Evolutionary conservation across 2,113 vertebrate genomes (phyloP).

Genomic region (Gambusia affinis): DNA sequence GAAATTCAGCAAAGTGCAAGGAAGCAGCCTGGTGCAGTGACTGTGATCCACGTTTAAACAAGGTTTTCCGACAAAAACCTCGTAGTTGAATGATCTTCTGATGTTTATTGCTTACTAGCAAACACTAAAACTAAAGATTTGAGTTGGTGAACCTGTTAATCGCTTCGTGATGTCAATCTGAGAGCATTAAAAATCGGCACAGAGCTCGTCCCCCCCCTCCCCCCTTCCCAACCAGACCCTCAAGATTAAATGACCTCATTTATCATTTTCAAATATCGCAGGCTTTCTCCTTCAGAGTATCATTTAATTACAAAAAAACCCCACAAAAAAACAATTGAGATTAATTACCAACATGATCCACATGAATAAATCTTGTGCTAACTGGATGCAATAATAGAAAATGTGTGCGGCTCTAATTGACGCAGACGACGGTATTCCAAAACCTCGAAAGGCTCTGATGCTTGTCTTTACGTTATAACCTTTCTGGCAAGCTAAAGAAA

Average conservation of each 20-base stretch:
- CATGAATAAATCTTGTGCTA: slow-evolving; percentile 54
- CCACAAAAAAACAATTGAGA: slow-evolving; percentile 44
- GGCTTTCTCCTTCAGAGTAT: slow-evolving; percentile 29
- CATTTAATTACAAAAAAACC: slow-evolving; percentile 34
- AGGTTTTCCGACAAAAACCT: too few species aligned
- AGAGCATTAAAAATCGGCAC: not conserved
- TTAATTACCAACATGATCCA: slow-evolving; percentile 52
- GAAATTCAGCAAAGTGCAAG: too few species aligned
- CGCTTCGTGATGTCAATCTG: not conserved
- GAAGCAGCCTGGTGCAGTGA: too few species aligned
- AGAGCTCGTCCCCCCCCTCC: not conserved
- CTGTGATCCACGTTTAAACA: too few species aligned
- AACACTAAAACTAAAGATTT: not conserved
- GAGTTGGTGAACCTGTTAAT: not conserved
- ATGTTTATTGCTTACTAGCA: slow-evolving; percentile 1
- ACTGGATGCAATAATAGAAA: slow-evolving; percentile 43
- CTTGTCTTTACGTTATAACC: slow-evolving; percentile 38
- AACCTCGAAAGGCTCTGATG: slow-evolving; percentile 53
- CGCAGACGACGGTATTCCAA: slow-evolving; percentile 53
- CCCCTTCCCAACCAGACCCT: slow-evolving; percentile 6
- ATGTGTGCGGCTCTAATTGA: slow-evolving; percentile 60
- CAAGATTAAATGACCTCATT: slow-evolving; percentile 37
- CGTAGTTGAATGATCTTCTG: not conserved
- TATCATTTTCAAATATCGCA: slow-evolving; percentile 50
- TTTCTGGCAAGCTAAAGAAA: not conserved